These are phyloP conservation scores for Agrochola lota DNA, from an alignment of 2,888 invertebrate species.

Conservation along the genomic window DNA sequence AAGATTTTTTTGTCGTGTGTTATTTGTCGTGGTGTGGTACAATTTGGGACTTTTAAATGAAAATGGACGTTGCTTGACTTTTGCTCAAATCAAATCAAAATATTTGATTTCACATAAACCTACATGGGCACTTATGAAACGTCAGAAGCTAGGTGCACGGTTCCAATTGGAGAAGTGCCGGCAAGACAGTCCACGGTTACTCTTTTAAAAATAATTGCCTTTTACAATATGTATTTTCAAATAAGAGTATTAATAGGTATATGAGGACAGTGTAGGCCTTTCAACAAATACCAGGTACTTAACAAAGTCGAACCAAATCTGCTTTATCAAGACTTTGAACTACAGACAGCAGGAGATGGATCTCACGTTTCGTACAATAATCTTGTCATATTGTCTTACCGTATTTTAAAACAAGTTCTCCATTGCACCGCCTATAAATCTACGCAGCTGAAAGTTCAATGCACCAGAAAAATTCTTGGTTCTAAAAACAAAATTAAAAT, in stretches of 20 bases:
- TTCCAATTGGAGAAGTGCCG: too few species aligned
- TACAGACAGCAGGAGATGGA: not conserved
- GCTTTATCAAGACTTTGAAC: not conserved
- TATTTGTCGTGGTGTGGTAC: not conserved
- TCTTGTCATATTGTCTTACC: not conserved
- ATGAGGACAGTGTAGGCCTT: too few species aligned
- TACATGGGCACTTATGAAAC: too few species aligned
- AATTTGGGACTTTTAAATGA: not conserved
- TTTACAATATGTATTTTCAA: too few species aligned
- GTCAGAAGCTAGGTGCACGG: too few species aligned
- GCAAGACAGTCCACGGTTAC: too few species aligned
- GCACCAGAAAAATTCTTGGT: not conserved
- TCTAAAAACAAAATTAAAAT: not conserved
- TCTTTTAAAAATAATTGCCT: too few species aligned
- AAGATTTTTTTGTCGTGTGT: slow-evolving; percentile 39
- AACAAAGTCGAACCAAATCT: too few species aligned
- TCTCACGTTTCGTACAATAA: not conserved
- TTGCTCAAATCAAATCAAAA: too few species aligned
- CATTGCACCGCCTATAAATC: not conserved
- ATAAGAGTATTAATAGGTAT: too few species aligned
- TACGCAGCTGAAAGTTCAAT: not conserved
- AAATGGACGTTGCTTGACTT: not conserved
- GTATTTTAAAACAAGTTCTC: not conserved
- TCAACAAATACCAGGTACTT: too few species aligned
- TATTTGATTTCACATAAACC: too few species aligned